Evolutionary conservation across 2,797 vertebrate genomes (phyloP).

Genomic region (Sebastes iracundus): DNA sequence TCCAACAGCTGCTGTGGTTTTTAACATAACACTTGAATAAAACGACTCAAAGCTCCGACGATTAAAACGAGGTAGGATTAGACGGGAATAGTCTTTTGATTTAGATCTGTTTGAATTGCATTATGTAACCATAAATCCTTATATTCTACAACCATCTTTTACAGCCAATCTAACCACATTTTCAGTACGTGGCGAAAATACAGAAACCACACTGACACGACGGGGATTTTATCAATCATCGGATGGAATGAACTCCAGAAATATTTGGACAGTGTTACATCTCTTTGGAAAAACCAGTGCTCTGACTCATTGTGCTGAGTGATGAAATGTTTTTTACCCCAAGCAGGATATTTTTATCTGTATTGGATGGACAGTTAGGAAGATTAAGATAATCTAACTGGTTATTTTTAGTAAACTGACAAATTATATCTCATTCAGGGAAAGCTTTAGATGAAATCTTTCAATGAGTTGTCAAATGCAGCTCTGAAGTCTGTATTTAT

Average conservation of each 20-base stretch:
- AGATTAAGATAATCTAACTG: constrained; percentile 44
- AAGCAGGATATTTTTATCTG: constrained; percentile 27
- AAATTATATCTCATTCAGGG: constrained; percentile 39
- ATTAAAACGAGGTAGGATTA: constrained; percentile 44
- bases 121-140: constrained; percentile 37
- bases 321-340: constrained; percentile 2
- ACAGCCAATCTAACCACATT: constrained; percentile 24
- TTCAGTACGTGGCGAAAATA: constrained; percentile 21
- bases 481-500: constrained; percentile 45
- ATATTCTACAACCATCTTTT: constrained; percentile 17
- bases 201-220: constrained; percentile 14
- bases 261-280: constrained; percentile 21
- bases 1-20: constrained; percentile 36
- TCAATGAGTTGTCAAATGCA: constrained; percentile 46
- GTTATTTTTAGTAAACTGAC: constrained; percentile 48
- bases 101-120: constrained; percentile 37
- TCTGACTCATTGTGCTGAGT: constrained; percentile 12
- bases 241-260: constrained; percentile 10
- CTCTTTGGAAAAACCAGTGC: neutral
- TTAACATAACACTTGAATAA: constrained; percentile 30
- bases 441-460: constrained; percentile 48
- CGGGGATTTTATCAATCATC: constrained; percentile 35
- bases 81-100: constrained; percentile 31
- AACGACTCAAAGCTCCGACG: constrained; percentile 21
- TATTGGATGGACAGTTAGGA: constrained; percentile 17